phyloP scores from a whole-genome alignment of 2,113 vertebrate species.

The Mus musculus region GRCm39 chr10:113271001-113271500 shows the following conservation, averaged over 20 bases:
- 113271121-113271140: slow-evolving; percentile 86
- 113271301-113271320: slow-evolving; percentile 71
- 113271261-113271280: slow-evolving; percentile 83
- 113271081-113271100: slow-evolving; percentile 79
- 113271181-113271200: slow-evolving; percentile 77
- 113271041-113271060: slow-evolving; percentile 87
- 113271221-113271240: slow-evolving; percentile 74
- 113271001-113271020: slow-evolving; percentile 59
- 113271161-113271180: slow-evolving; percentile 70
- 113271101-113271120: slow-evolving; percentile 84
- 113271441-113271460: neutral
- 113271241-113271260: slow-evolving; percentile 80
- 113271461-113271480: neutral
- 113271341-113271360: slow-evolving; percentile 57
- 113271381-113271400: slow-evolving; percentile 55
- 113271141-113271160: slow-evolving; percentile 88
- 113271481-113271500: neutral
- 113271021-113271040: slow-evolving; percentile 86
- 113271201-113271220: slow-evolving; percentile 74
- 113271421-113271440: slow-evolving; percentile 30
- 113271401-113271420: slow-evolving; percentile 56
- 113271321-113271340: slow-evolving; percentile 66
- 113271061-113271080: slow-evolving; percentile 86
- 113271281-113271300: slow-evolving; percentile 59
- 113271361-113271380: slow-evolving; percentile 7